Base-by-base conservation (phyloP, 2,888 invertebrate species). In the Heliconius erato region DNA sequence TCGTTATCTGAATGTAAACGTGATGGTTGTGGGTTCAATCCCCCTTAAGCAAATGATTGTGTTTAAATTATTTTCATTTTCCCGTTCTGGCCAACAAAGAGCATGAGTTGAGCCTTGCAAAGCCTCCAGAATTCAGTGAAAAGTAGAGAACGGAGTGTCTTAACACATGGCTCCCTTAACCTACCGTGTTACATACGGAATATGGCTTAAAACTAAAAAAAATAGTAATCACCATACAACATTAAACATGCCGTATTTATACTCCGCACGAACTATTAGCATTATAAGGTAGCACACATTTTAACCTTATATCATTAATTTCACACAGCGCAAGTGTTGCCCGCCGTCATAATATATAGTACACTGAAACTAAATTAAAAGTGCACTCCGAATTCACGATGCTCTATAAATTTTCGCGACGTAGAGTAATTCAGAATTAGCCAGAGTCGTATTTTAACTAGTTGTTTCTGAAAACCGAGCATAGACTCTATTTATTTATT, bases 351-450 rank as follows among this genome's bases (percentile, higher is more conserved):
- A 54, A 54, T 54, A 77, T 69, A 82, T 72, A 83, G 80, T 82
- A 77, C 79, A 74, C 28, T 71, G 74, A 81, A 86, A 87, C 87
- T 86, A 86, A 89, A 88, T 86, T 86, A 86, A 84, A 72, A 79
- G 81, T 78, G 85, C 83, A 88, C 88, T 89, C 87, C 88, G 89
- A 89, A 89, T 90, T 89, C 89, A 89, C 89, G 88, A 88, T 86
- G 85, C 85, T 86, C 81, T 86, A 82, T 80, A 83, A 86, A 95
- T 78, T 84, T 84, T 69, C 32, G 67, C 79, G 76, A 79, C 74
- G 32, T 78, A 68, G 16, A 79, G 69, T 72, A 77, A 71, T 81
- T 82, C 49, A 49, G 68, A 80, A 82, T 79, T 78, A 68, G 82
- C 82, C 72, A 49, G 81, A 77, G 81, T 68, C 59, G 80, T 71